Evolutionary conservation across 2,888 invertebrate genomes (phyloP).

Genomic region (Tortrix viridana): DNA sequence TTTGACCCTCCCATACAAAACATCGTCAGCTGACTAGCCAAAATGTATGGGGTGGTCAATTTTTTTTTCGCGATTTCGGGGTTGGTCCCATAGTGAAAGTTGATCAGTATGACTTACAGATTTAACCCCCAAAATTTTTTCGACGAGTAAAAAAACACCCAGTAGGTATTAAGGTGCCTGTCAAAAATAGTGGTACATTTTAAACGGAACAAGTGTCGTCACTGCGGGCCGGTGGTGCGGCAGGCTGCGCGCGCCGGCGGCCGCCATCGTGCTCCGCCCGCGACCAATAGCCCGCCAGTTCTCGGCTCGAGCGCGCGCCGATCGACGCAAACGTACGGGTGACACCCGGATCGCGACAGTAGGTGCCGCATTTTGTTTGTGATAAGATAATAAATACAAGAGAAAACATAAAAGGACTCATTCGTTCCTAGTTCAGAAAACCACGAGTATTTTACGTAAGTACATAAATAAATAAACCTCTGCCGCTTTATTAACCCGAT

Average conservation of each 20-base stretch:
- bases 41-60: too few species aligned
- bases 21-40: too few species aligned
- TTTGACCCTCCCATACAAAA: too few species aligned
- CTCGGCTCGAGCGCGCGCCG: conserved; percentile 65
- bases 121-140: too few species aligned
- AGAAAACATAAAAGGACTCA: neutral
- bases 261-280: conserved; percentile 42
- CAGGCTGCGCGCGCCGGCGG: conserved; percentile 61
- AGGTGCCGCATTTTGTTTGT: conserved; percentile 30
- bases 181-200: neutral
- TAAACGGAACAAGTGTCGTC: conserved; percentile 14
- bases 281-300: conserved; percentile 63
- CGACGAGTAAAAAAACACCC: too few species aligned
- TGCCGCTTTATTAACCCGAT: conserved; percentile 1
- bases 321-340: conserved; percentile 66
- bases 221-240: conserved; percentile 52
- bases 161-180: neutral
- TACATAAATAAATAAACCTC: conserved; percentile 22
- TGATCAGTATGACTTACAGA: too few species aligned
- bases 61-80: too few species aligned
- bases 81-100: too few species aligned
- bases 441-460: conserved; percentile 21
- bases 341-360: conserved; percentile 37
- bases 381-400: conserved; percentile 10
- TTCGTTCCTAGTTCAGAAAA: neutral